phyloP scores from a whole-genome alignment of 2,888 invertebrate species.

The Nematopogon swammerdamellus region DNA sequence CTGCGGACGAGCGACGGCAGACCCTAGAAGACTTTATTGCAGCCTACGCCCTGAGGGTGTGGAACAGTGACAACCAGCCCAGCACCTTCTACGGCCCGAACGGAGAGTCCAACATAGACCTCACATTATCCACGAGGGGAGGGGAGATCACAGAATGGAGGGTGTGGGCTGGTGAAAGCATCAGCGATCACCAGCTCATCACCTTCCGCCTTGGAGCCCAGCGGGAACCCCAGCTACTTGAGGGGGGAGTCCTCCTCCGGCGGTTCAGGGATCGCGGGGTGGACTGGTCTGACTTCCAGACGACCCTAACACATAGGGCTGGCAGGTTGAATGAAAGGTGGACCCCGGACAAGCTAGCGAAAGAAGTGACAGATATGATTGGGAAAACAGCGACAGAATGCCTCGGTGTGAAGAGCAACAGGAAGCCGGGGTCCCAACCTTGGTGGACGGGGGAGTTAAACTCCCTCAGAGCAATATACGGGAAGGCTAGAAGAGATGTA shows the following conservation, averaged over 20 bases:
- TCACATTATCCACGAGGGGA: not conserved
- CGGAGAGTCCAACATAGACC: conserved; percentile 2
- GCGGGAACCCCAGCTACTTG: no score
- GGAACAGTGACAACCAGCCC: not conserved
- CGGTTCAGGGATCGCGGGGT: conserved; percentile 1
- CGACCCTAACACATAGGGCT: no score
- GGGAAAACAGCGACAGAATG: no score
- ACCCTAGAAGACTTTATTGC: conserved; percentile 3
- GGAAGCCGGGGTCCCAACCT: no score
- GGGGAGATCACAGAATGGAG: not conserved
- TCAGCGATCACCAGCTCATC: no score
- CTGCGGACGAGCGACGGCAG: no score
- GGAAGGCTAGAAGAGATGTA: no score
- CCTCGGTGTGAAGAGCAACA: no score
- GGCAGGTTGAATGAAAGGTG: not conserved
- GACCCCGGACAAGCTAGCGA: not conserved
- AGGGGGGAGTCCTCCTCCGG: no score
- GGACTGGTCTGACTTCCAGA: not conserved
- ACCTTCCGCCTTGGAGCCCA: not conserved
- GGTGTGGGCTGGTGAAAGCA: not conserved
- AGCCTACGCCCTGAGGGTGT: not conserved
- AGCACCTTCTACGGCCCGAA: not conserved
- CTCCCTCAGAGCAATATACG: no score
- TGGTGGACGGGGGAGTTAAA: no score
- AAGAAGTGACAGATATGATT: no score